These are phyloP conservation scores for Epinotia brunnichana DNA, from an alignment of 2,888 invertebrate genomes.

Conservation along the genomic window DNA sequence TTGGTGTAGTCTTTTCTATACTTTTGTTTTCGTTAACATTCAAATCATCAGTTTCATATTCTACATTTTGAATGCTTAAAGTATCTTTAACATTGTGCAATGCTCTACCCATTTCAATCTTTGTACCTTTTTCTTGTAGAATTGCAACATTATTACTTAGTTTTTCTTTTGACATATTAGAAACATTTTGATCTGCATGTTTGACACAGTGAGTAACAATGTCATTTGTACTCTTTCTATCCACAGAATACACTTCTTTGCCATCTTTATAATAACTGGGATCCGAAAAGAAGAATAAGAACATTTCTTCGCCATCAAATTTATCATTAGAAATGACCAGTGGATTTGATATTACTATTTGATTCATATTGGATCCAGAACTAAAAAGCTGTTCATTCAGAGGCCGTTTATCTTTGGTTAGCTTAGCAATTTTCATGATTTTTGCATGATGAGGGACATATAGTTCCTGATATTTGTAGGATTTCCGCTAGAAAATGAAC, in stretches of 20 bases:
- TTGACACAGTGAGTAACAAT: neutral
- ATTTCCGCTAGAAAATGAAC: conserved; percentile 64
- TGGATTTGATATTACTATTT: conserved; percentile 51
- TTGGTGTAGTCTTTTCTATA: neutral
- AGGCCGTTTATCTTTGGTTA: conserved; percentile 47
- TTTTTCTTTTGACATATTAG: too few species aligned
- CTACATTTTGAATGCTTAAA: neutral
- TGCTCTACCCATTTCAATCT: neutral
- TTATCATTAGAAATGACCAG: conserved; percentile 48
- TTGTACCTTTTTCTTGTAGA: too few species aligned
- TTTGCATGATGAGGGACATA: conserved; percentile 56
- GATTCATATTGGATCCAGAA: conserved; percentile 33
- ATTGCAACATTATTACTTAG: conserved; percentile 15
- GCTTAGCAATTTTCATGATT: conserved; percentile 50
- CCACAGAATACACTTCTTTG: neutral
- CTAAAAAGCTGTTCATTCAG: conserved; percentile 18
- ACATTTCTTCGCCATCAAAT: conserved; percentile 47
- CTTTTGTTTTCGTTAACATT: neutral
- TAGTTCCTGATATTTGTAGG: conserved; percentile 68
- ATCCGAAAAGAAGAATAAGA: conserved; percentile 51
- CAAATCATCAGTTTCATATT: neutral
- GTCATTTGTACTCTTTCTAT: neutral
- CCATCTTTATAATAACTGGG: conserved; percentile 45
- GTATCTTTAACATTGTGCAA: neutral
- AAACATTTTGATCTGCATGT: too few species aligned